A percentile compares a stretch with the other conserved stretches of the same genome.
Evolutionary conservation across 2,888 invertebrate species (phyloP).

Genomic region (Machimus atricapillus): DNA sequence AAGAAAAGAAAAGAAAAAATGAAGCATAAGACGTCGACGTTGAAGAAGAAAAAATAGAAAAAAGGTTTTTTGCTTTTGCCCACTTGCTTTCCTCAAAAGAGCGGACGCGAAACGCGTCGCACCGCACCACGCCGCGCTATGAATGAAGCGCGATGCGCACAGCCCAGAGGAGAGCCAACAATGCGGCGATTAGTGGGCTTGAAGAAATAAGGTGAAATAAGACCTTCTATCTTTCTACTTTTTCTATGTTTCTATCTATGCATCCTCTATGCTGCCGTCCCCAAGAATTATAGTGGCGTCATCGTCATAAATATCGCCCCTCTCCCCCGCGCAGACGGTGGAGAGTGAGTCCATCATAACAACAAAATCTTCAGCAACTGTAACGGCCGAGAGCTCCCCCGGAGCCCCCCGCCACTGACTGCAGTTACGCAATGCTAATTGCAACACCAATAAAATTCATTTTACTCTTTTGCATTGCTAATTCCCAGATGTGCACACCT

Average conservation of each 20-base stretch:
- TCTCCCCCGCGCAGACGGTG: not conserved
- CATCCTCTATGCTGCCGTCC: not conserved
- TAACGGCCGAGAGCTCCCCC: not conserved
- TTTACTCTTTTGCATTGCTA: not conserved
- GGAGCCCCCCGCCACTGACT: not conserved
- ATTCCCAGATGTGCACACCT: not conserved
- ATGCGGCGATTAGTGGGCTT: not conserved
- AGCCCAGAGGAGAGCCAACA: not conserved
- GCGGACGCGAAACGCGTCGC: not conserved
- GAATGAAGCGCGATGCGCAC: not conserved
- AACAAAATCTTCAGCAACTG: not conserved
- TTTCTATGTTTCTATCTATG: not conserved
- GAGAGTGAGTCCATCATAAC: not conserved
- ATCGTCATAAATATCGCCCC: not conserved
- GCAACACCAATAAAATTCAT: not conserved
- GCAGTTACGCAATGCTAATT: not conserved
- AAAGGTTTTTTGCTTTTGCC: not conserved
- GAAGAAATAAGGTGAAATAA: not conserved
- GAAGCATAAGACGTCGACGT: not conserved
- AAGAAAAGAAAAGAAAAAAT: conserved; percentile 13
- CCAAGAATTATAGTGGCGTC: not conserved
- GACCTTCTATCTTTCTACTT: not conserved
- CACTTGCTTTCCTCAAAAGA: not conserved
- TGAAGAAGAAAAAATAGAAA: conserved; percentile 27
- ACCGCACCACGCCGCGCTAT: not conserved